Evolutionary conservation across 1,140 invertebrate genomes (phyloP).

Genomic region (Neodiprion virginianus): DNA sequence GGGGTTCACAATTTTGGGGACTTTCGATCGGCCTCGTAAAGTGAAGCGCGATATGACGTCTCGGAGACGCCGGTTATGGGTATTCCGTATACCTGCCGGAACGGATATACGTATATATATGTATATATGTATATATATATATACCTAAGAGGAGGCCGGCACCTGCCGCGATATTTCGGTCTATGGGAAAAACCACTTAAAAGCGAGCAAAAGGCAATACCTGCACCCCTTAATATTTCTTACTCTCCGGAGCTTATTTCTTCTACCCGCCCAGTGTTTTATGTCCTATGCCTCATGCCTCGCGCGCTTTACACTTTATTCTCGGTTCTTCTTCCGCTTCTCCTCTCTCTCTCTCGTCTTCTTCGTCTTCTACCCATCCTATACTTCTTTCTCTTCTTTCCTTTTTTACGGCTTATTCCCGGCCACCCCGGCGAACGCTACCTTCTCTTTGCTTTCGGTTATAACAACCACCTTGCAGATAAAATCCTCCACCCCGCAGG

Average conservation of each 20-base stretch:
- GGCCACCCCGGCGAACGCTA: not conserved
- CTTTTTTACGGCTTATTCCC: not conserved
- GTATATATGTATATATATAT: slow-evolving; percentile 1
- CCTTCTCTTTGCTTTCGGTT: no score
- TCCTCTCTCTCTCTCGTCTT: not conserved
- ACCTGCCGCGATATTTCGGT: not conserved
- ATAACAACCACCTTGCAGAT: no score
- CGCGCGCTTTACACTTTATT: not conserved
- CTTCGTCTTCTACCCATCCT: not conserved
- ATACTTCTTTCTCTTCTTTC: not conserved
- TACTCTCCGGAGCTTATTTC: not conserved
- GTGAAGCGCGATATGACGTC: slow-evolving; percentile 34
- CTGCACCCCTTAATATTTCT: not conserved
- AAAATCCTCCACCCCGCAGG: no score
- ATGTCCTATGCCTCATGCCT: not conserved
- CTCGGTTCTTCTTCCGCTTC: not conserved
- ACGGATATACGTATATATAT: not conserved
- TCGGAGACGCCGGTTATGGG: slow-evolving; percentile 21
- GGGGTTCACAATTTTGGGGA: not conserved
- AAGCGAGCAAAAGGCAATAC: slow-evolving; percentile 7
- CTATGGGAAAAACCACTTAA: not conserved
- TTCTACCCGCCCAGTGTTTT: not conserved
- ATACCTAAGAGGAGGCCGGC: not conserved
- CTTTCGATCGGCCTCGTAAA: slow-evolving; percentile 23
- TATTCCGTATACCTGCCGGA: not conserved